A percentile compares a stretch with the other conserved stretches of the same genome.
Conservation (phyloP, 2,888 invertebrate genomes). For the Drosophila phalerata region DNA sequence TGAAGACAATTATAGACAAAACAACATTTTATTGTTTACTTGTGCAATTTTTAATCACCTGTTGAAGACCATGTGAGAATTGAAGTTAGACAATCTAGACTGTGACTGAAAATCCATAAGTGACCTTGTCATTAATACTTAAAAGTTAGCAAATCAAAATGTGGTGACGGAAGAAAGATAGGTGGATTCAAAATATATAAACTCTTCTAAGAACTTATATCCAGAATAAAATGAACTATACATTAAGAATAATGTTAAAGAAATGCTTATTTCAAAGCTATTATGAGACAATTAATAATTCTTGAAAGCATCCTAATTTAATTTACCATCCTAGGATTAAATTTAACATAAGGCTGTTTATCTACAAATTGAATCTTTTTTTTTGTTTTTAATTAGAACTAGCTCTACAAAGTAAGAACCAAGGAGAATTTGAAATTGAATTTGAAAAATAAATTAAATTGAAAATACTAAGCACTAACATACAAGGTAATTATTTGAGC, state of each 20-base stretch:
- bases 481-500: slow-evolving; percentile 4
- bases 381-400: too few relatives aligned
- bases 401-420: too few relatives aligned
- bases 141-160: not conserved
- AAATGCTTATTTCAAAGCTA: too few relatives aligned
- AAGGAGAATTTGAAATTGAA: not conserved
- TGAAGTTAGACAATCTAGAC: slow-evolving; percentile 17
- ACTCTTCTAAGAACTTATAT: not conserved
- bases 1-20: slow-evolving; percentile 48
- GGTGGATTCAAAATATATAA: not conserved
- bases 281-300: too few relatives aligned
- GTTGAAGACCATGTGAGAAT: slow-evolving; percentile 50
- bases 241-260: too few relatives aligned
- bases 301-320: too few relatives aligned
- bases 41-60: slow-evolving; percentile 67
- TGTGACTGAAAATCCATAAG: not conserved
- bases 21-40: slow-evolving; percentile 55
- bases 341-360: too few relatives aligned
- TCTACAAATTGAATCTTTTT: too few relatives aligned
- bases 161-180: not conserved
- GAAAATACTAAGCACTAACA: not conserved
- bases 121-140: slow-evolving; percentile 33
- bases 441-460: not conserved
- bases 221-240: not conserved
- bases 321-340: too few relatives aligned